Evolutionary conservation across 92 coral and sea anemone species (phyloP), one percentile per base, ranked within the genome.

Genomic region (Bergia sp.): DNA sequence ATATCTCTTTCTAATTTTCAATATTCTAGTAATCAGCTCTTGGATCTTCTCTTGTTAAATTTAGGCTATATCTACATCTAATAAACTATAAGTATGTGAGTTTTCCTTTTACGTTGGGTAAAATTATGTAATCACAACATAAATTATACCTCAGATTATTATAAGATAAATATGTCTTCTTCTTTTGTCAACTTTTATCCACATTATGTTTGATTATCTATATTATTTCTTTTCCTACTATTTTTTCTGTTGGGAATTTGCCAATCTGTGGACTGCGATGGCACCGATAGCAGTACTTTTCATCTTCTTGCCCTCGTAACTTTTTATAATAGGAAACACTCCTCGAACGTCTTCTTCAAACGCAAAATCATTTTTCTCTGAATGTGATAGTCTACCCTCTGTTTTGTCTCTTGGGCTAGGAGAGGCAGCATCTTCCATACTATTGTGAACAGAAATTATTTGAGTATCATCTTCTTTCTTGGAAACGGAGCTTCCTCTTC

Each of bases 201-300:
- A 12, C n/a, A 5, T 3, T 15, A 3, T 0, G 3, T 16, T 61
- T 61, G 5, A 18, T 18, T 15, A 61, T 61, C 69, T 4, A 18
- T 61, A 3, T 20, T 7, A 61, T 16, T 61, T 61, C 3, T 61
- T 12, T 61, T 61, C 69, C 23, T 16, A 61, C 69, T 61, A 23
- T 21, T 21, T 61, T 20, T 20, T 61, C 69, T 61, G 29, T 23
- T 18, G 29, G 29, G 69, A 23, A 16, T 61, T 61, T 61, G 29
- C 29, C 58, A 64, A 42, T 45, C 87, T 71, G 37, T 71, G 79
- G 0, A 71, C 36, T 0, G 87, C 87, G 0, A 84, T 5, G 3
- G 87, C 87, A 7, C 87, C 87, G 37, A 84, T 84, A 29, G 87
- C 66, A 23, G 44, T 71, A 39, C 65, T 42, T 37, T 37, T 84